Evolutionary conservation across 2,113 vertebrate species (phyloP).

Genomic region (Barnardius zonarius): DNA sequence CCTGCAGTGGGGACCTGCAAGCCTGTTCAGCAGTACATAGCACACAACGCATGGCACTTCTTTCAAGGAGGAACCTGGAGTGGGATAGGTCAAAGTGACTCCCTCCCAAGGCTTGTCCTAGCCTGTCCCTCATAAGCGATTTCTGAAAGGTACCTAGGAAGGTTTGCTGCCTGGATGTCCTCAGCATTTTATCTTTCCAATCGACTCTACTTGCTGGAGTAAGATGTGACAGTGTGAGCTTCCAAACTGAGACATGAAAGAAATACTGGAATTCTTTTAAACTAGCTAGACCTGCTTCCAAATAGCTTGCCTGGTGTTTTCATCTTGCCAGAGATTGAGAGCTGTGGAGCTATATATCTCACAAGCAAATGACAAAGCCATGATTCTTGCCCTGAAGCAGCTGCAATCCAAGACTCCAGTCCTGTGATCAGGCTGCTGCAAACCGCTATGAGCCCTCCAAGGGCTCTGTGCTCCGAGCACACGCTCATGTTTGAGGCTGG

Average conservation of each 20-base stretch:
- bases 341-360: neutral
- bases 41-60: neutral
- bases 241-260: neutral
- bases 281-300: neutral
- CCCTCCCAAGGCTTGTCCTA: neutral
- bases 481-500: fast-evolving
- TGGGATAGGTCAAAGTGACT: too few species aligned
- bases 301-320: neutral
- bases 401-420: neutral
- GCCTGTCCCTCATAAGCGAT: neutral
- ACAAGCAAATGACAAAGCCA: neutral
- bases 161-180: neutral
- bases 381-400: neutral
- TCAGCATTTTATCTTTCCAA: neutral
- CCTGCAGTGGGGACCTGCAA: neutral
- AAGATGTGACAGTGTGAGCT: neutral
- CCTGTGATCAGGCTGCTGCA: neutral
- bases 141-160: neutral
- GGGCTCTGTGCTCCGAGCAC: fast-evolving
- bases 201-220: neutral
- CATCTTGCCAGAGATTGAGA: neutral
- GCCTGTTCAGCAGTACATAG: fast-evolving
- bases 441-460: fast-evolving
- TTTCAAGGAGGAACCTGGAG: neutral
- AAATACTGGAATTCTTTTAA: neutral